Conservation (phyloP, 2,797 vertebrate genomes). For the Lemur catta region DNA sequence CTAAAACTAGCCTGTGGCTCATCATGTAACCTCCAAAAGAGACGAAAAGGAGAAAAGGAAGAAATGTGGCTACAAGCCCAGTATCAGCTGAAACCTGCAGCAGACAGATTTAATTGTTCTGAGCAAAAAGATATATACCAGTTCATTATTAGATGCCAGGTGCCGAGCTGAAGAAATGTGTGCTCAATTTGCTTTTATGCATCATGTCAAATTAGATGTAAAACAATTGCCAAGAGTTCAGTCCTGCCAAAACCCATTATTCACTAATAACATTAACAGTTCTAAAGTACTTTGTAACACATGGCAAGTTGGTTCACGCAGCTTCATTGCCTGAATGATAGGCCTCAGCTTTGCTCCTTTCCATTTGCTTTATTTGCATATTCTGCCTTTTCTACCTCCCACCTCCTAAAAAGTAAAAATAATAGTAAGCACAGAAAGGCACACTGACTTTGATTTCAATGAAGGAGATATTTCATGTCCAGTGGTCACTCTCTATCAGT, state of each 20-base stretch:
- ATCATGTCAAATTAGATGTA: conserved; percentile 43
- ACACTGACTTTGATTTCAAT: neutral
- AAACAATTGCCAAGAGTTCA: conserved; percentile 39
- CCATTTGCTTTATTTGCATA: neutral
- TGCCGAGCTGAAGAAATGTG: neutral
- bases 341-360: neutral
- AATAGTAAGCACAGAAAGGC: neutral
- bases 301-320: neutral
- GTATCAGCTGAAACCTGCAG: neutral
- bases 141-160: conserved; percentile 1
- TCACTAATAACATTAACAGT: conserved; percentile 39
- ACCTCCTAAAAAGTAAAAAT: neutral
- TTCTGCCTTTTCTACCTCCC: conserved; percentile 26
- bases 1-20: neutral
- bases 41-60: neutral
- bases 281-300: conserved; percentile 30
- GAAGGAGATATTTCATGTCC: neutral
- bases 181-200: neutral
- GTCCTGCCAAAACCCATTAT: neutral
- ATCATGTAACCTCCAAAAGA: neutral
- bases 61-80: neutral
- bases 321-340: neutral
- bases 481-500: neutral
- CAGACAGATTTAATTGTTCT: neutral
- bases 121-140: neutral